Base-by-base conservation (phyloP, 2,113 vertebrate species). In the Sprattus sprattus region DNA sequence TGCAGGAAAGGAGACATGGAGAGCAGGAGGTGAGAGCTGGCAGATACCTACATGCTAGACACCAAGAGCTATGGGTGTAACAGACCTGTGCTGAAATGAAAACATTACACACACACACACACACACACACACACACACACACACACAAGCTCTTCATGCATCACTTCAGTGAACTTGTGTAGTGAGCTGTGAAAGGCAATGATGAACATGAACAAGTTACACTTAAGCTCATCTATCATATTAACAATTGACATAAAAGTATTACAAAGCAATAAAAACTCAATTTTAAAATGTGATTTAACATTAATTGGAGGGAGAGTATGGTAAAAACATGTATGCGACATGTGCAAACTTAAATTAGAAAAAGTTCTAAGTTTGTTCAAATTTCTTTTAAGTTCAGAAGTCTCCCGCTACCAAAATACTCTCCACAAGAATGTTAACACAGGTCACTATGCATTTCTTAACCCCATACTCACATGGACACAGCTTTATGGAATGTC, bases 1-100 rank as follows among this genome's bases (percentile, higher is more conserved):
- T 99, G 92, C 85, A 39, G 13, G 28, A 2, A 15, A 4, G 15
- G 13, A 0, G 11, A 32, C 11, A 32, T 32, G 11, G 11, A 78
- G 9, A 78, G 15, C 71, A 39, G 28, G 15, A 13, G 25, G 28
- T 78, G 15, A 78, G 13, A 3, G 71, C 28, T 11, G 5, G 54
- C 3, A 20, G 4, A 25, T 2, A 32, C 11, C 11, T 13, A 18
- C 32, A 60, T 60, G 71, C 64, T 28, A n/a, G 2, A 67, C n/a
- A 67, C 54, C 54, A 3, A 28, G 64, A 67, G 64, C n/a, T 67
- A 67, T 13, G 13, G 64, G 64, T 25, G 28, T 25, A 67, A 25
- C 2, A 25, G 9, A 3, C 6, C n/a, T 28, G 22, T 67, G 11
- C n/a, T 9, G n/a, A 28, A 25, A 67, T 28, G 7, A 67, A 25